Evolutionary conservation across 2,113 vertebrate genomes (phyloP).

Genomic region (Lophochroa leadbeateri): DNA sequence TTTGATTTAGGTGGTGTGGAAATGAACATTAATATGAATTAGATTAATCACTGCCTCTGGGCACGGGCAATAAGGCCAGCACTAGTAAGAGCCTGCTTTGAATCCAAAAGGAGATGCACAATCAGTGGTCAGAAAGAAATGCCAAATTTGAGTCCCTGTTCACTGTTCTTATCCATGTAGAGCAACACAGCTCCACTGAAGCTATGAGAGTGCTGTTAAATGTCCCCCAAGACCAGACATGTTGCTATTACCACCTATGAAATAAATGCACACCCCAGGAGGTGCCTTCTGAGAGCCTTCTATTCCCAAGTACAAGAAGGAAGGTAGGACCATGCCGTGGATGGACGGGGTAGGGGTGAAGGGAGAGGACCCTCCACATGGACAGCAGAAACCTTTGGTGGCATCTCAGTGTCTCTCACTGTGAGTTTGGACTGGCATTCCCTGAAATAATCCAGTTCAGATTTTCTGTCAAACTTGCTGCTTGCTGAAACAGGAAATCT

Average conservation of each 20-base stretch:
- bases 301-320: background rate
- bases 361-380: accelerated
- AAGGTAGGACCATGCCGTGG: accelerated
- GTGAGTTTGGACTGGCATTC: background rate
- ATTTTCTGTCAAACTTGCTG: background rate
- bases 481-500: conserved; percentile 44
- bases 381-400: background rate
- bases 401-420: background rate
- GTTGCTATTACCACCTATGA: background rate
- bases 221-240: background rate
- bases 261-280: background rate
- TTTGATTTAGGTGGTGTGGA: background rate
- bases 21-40: background rate
- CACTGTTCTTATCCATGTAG: accelerated
- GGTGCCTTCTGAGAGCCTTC: background rate
- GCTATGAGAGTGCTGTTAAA: accelerated
- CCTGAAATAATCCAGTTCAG: background rate
- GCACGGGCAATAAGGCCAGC: background rate
- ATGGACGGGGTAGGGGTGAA: background rate
- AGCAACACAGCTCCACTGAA: background rate
- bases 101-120: background rate
- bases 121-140: background rate
- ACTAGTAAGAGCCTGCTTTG: accelerated
- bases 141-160: background rate
- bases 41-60: background rate